Evolutionary conservation across 1,140 invertebrate genomes (phyloP), one percentile per base, ranked within the genome.

Genomic region (Drosophila lowei): DNA sequence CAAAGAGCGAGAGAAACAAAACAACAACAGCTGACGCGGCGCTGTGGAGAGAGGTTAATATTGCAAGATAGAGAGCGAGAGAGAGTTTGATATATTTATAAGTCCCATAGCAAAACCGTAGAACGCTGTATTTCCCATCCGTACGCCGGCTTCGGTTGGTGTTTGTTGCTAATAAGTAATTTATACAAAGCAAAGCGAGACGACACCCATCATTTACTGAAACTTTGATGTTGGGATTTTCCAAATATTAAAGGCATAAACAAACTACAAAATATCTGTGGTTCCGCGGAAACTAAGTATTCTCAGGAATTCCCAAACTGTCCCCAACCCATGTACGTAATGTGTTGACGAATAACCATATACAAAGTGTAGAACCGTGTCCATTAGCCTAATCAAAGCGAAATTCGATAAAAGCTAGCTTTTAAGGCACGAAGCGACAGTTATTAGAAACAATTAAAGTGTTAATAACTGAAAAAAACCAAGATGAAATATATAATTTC

Each of bases 391-490:
- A 41, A 2, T 28, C 23, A 30, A 44, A 23, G 54, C 28, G 23
- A 46, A 56, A 30, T 16, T 41, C 13, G 54, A 56, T 56, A 56
- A 44, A 3, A 72, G 55, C 18, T 62, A 58, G 23, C 50, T 55
- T 38, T 60, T 48, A 23, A 79, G 50, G 44, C 77, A 78, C 76
- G 77, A 76, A 83, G 63, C 62, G 56, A 70, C 49, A 43, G 25
- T 54, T 55, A 42, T 65, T 58, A 53, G 47, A 50, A 59, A 76
- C 72, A 65, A 72, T 79, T 72, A 72, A 75, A 79, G 79, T 77
- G 66, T 34, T 77, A 85, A 84, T 71, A 71, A 79, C 62, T 47
- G 38, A 53, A 58, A 42, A 77, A 64, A 55, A 43, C 43, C 30
- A 21, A 53, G 16, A 34, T 13, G 3, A 44, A 18, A 47, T 44